Base-by-base conservation (phyloP, 2,888 invertebrate species). In the Syrista parreyssii region DNA sequence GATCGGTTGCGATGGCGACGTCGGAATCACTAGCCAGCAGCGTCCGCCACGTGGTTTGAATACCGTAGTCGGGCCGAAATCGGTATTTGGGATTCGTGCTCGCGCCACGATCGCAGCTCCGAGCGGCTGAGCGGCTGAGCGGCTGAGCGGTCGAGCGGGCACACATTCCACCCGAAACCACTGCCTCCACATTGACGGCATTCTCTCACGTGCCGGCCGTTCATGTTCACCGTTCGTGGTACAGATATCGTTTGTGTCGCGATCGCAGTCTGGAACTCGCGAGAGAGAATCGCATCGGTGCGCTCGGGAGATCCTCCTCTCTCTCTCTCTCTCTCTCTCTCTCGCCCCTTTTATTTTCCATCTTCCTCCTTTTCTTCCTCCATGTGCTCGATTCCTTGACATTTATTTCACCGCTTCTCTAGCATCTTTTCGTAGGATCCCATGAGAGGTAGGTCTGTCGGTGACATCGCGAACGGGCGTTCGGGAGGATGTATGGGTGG, bases 201-300 rank as follows among this genome's bases (percentile, higher is more conserved):
- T 91, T 91, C 90, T 86, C 89, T 90, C 91, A 90, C 90, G 91
- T 90, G 86, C 86, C 86, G 82, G 82, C 84, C 84, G 82, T 86
- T 69, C 36, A 15, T 36, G 36, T 36, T 36, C 12, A 15, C 69
- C 69, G 69, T 32, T 32, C 30, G n/a, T 30, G 69, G 32, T 31
- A 32, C 12, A 32, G 69, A 69, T 32, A 32, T n/a, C 69, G 79
- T 85, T 36, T 87, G 86, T 87, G 87, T 89, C 87, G 84, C 85
- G 36, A 36, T 12, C 36, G 12, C 36, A 36, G 12, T 1, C 36
- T 12, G 36, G 36, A 36, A 36, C 12, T 36, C 4, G 36, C 36
- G 3, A 36, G 36, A 12, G 36, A 36, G 12, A 36, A 36, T 36
- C 36, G 36, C 36, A 36, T 36, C 12, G 36, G 12, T 12, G 36